A percentile compares a stretch with the other conserved stretches of the same genome.
Evolutionary conservation across 2,888 invertebrate species (phyloP).

Genomic region (Tetheella fluctuosa): DNA sequence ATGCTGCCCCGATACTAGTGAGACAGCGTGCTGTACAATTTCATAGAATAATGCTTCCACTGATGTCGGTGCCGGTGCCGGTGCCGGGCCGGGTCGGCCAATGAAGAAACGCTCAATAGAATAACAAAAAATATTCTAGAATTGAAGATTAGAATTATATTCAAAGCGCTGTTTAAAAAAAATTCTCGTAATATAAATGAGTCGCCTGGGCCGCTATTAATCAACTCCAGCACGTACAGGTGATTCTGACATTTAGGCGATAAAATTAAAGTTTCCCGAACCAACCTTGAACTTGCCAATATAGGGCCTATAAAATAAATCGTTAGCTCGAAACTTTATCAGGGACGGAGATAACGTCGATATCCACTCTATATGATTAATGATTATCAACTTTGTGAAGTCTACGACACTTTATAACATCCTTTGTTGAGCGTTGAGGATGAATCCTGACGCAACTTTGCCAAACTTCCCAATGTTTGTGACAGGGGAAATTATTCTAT

Average conservation of each 20-base stretch:
- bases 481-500: conserved; percentile 52
- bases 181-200: neutral
- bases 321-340: conserved; percentile 32
- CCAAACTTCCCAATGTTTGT: conserved; percentile 46
- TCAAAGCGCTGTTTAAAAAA: neutral
- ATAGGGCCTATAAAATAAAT: conserved; percentile 24
- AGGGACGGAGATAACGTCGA: conserved; percentile 41
- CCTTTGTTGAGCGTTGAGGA: conserved; percentile 50
- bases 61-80: no score
- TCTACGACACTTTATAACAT: conserved; percentile 46
- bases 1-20: no score
- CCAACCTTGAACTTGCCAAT: conserved; percentile 21
- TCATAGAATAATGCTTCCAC: no score
- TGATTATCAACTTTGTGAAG: conserved; percentile 39
- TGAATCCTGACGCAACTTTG: conserved; percentile 43
- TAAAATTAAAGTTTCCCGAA: conserved; percentile 25
- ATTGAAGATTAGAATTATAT: neutral
- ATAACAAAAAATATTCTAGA: neutral
- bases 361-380: conserved; percentile 53
- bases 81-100: no score
- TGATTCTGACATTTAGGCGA: conserved; percentile 19
- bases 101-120: no score
- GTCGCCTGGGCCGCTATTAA: neutral
- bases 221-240: neutral
- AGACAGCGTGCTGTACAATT: no score